Evolutionary conservation across 2,888 invertebrate species (phyloP), one percentile per base, ranked within the genome.

Genomic region (Sacculina carcini): DNA sequence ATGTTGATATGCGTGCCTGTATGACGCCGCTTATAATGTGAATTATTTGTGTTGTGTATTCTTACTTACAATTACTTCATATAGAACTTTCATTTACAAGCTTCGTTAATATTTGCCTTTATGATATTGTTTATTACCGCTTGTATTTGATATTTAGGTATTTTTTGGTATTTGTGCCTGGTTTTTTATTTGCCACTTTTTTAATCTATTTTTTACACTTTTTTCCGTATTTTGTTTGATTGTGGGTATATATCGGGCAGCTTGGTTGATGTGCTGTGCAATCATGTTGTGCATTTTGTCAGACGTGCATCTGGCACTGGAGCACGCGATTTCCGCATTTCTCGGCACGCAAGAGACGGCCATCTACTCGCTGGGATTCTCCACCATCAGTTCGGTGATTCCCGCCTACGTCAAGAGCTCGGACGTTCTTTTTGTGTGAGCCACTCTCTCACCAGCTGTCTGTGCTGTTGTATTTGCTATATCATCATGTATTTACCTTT

Each of bases 351-450:
- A 74, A 59, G 71, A 71, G 56, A 68, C 71, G 9, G 70, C 71
- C 47, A 60, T 73, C 16, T 73, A 74, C 61, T 71, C 72, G 6
- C 73, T 72, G 60, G 72, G 72, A 1, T 73, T 73, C 60, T 68
- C 72, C 1, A 71, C 72, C 3, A 68, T 72, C 36, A 68, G 73
- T 36, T 71, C 70, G 58, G 72, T 71, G 46, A 73, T 73, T 54
- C 73, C 73, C 10, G 71, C 73, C 5, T 73, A 73, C 58, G 67
- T 73, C 23, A 73, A 74, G 58, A 64, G 68, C 51, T 71, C 70
- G 34, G 73, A 73, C 60, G 63, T 73, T 51, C 69, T 73, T 54
- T 74, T 69, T 61, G 68, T 62, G 63, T 72, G 62, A 54, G 58
- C 52, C 28, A n/a, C 12, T 19, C 7, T 14, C 16, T 7, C 48